phyloP scores from a whole-genome alignment of 2,888 invertebrate species.

The Parasteatoda lunata region DNA sequence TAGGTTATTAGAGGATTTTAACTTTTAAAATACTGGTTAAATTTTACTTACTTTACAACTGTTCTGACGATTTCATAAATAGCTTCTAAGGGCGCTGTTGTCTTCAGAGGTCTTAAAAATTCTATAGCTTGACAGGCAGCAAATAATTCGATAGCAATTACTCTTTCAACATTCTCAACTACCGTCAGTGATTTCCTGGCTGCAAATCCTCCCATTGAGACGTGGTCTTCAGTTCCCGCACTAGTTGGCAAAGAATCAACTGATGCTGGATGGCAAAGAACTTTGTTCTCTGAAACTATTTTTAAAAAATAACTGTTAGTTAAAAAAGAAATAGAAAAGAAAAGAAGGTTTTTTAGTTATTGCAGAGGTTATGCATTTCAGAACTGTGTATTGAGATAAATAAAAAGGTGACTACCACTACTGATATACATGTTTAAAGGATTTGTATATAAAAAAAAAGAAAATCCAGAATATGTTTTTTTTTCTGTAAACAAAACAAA shows the following conservation, averaged over 20 bases:
- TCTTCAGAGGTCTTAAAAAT: slow-evolving; percentile 80
- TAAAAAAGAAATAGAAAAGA: too few species aligned
- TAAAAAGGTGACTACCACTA: too few species aligned
- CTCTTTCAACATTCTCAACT: slow-evolving; percentile 77
- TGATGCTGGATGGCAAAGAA: slow-evolving; percentile 81
- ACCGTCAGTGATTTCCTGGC: slow-evolving; percentile 80
- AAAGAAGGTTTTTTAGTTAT: too few species aligned
- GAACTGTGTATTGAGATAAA: too few species aligned
- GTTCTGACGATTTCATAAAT: slow-evolving; percentile 79
- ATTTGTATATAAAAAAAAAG: too few species aligned
- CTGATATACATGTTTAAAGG: too few species aligned
- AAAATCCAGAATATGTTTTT: too few species aligned
- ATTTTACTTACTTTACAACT: slow-evolving; percentile 75
- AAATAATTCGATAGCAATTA: slow-evolving; percentile 81
- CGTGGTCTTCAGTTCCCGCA: slow-evolving; percentile 82
- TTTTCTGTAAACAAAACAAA: too few species aligned
- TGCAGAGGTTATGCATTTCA: too few species aligned
- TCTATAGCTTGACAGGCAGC: slow-evolving; percentile 82
- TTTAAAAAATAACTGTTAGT: too few species aligned
- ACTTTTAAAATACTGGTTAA: background rate
- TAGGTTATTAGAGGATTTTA: background rate
- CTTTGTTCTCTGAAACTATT: slow-evolving; percentile 82
- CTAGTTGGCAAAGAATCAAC: slow-evolving; percentile 81
- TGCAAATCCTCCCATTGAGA: slow-evolving; percentile 82
- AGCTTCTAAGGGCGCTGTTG: slow-evolving; percentile 80